These are phyloP conservation scores for Meliscaeva auricollis DNA, from an alignment of 2,888 invertebrate species.

Conservation along the genomic window DNA sequence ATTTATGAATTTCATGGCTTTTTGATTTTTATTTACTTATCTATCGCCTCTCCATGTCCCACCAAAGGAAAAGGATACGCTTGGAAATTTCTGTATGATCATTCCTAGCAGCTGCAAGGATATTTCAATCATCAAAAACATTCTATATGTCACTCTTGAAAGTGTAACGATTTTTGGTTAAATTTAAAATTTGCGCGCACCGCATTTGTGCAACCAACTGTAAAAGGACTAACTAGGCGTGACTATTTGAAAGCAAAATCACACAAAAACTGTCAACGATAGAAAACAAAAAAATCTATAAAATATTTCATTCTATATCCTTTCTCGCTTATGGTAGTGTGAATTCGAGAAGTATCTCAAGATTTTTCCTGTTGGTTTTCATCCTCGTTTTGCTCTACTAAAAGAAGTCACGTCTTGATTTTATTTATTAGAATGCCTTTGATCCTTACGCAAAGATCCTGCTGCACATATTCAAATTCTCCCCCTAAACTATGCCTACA, in stretches of 20 bases:
- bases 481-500: constrained; percentile 20
- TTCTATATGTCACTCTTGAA: background rate
- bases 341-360: constrained; percentile 30
- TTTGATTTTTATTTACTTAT: constrained; percentile 70
- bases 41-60: background rate
- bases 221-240: constrained; percentile 73
- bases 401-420: constrained; percentile 50
- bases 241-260: constrained; percentile 64
- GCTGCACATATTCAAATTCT: constrained; percentile 54
- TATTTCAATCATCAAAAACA: constrained; percentile 40
- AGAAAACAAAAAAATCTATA: constrained; percentile 31
- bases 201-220: constrained; percentile 56
- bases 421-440: constrained; percentile 72
- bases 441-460: constrained; percentile 68
- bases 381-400: constrained; percentile 17
- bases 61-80: constrained; percentile 53
- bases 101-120: constrained; percentile 67
- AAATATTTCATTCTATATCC: constrained; percentile 42
- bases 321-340: constrained; percentile 6
- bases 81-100: constrained; percentile 54
- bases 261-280: constrained; percentile 68
- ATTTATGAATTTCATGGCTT: constrained; percentile 68
- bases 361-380: background rate
- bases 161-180: constrained; percentile 64
- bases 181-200: constrained; percentile 64